These are phyloP conservation scores for Acanthosepion pharaonis DNA, from an alignment of 2,888 invertebrate genomes.

Conservation along the genomic window DNA sequence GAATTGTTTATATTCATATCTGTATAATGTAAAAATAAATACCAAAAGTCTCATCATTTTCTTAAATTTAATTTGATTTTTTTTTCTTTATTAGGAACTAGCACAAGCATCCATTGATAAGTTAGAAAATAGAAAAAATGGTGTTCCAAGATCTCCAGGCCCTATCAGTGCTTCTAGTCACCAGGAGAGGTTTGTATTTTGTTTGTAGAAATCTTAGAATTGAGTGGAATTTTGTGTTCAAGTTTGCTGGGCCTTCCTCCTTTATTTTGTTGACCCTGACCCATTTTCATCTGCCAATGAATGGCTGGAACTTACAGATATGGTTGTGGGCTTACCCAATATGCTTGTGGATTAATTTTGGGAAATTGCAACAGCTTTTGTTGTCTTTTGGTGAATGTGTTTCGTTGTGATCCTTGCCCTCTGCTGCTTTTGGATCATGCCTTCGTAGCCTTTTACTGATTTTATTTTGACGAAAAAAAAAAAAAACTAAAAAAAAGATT, in stretches of 20 bases:
- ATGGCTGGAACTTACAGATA: background rate
- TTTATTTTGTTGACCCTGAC: background rate
- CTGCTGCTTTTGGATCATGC: background rate
- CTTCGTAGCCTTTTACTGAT: too few species aligned
- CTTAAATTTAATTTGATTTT: background rate
- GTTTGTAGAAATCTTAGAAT: background rate
- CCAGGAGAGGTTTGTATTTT: slow-evolving; percentile 48
- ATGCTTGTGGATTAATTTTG: too few species aligned
- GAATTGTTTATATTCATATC: too few species aligned
- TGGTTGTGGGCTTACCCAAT: too few species aligned
- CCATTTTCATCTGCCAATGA: background rate
- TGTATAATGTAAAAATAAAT: too few species aligned
- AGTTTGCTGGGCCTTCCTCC: background rate
- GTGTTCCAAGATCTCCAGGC: slow-evolving; percentile 51
- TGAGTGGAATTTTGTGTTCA: background rate
- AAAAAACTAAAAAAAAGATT: too few species aligned
- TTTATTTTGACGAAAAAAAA: too few species aligned
- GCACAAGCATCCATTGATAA: slow-evolving; percentile 88
- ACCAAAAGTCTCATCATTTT: background rate
- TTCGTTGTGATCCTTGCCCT: background rate
- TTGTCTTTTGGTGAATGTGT: too few species aligned
- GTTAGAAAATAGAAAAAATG: slow-evolving; percentile 78
- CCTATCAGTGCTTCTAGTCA: slow-evolving; percentile 41
- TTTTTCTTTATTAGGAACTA: slow-evolving; percentile 78
- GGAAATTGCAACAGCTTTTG: too few species aligned